These are phyloP conservation scores for Oncorhynchus nerka DNA, from an alignment of 2,113 vertebrate species.

Conservation along the genomic window DNA sequence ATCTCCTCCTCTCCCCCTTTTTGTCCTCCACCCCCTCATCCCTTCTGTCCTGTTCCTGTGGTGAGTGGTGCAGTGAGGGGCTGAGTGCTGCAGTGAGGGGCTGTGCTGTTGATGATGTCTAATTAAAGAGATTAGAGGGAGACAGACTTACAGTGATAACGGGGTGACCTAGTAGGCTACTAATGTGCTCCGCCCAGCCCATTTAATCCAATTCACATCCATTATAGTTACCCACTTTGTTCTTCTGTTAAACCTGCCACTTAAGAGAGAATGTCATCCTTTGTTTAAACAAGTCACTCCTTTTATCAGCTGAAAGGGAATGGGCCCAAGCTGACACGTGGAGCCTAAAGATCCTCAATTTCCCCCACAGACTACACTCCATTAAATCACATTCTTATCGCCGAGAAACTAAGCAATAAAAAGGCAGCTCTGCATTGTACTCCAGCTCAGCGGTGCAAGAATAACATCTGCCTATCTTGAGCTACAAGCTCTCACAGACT, in stretches of 20 bases:
- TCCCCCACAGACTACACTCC: not conserved
- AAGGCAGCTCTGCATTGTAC: conserved; percentile 1
- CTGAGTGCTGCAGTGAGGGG: conserved; percentile 5
- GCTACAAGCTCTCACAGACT: conserved; percentile 1
- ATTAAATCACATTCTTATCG: conserved; percentile 29
- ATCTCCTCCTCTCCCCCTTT: not conserved
- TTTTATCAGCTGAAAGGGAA: not conserved
- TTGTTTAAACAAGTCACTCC: conserved; percentile 27
- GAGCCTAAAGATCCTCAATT: conserved; percentile 7
- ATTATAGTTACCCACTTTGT: conserved; percentile 61
- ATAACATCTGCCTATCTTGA: conserved; percentile 7
- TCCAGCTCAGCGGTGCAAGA: not conserved
- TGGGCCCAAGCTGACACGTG: not conserved
- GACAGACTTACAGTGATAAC: conserved; percentile 58
- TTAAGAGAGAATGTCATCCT: conserved; percentile 51
- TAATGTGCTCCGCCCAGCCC: conserved; percentile 64
- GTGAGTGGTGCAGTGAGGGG: too few species aligned
- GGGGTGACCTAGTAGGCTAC: conserved; percentile 61
- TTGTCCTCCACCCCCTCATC: not conserved
- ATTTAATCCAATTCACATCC: conserved; percentile 67
- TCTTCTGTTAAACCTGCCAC: conserved; percentile 43
- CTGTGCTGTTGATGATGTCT: conserved; percentile 47
- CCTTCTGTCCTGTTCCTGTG: not conserved
- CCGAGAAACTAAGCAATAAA: not conserved
- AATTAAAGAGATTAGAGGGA: conserved; percentile 72